Evolutionary conservation across 1,140 invertebrate species (phyloP), one percentile per base, ranked within the genome.

Genomic region (Polyergus mexicanus): DNA sequence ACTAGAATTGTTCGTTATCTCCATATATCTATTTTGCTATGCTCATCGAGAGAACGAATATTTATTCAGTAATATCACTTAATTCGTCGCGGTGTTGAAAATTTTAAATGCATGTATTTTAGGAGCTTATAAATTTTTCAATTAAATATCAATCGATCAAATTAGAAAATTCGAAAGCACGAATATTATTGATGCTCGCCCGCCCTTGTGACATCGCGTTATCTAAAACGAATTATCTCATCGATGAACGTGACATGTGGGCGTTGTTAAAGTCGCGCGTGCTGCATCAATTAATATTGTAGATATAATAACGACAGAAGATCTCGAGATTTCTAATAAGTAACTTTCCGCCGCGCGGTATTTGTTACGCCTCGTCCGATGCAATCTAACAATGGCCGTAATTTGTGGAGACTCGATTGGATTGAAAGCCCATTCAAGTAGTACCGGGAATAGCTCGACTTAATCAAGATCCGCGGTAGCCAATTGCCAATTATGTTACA

Each of bases 401-500:
- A 89, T 89, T 86, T 87, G 58, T 22, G 84, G 76, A 75, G 66
- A 84, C 41, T 47, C 28, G 72, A 86, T 77, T 44, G 84, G 60
- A 56, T 66, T 44, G 47, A 32, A 51, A 65, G 51, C 72, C n/a
- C 38, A 51, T 69, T 63, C 60, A 86, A 89, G 81, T 77, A 69
- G 72, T 84, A 80, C 69, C 74, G 83, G 78, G 81, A 84, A 75
- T 75, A 81, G 71, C 68, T 84, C 84, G 66, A 80, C 86, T 88
- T 83, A 88, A 90, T 85, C 83, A 90, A 90, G 83, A 89, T 86
- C 63, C 60, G 76, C 62, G 71, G 51, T 74, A 84, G 51, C 62
- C 69, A 75, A 90, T 90, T 85, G 85, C 75, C 85, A 87, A 89
- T 87, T 90, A 89, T 56, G 56, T 77, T 56, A 85, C 88, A 90